Conservation (phyloP, 2,113 vertebrate genomes). For the Perca schrenkii region DNA sequence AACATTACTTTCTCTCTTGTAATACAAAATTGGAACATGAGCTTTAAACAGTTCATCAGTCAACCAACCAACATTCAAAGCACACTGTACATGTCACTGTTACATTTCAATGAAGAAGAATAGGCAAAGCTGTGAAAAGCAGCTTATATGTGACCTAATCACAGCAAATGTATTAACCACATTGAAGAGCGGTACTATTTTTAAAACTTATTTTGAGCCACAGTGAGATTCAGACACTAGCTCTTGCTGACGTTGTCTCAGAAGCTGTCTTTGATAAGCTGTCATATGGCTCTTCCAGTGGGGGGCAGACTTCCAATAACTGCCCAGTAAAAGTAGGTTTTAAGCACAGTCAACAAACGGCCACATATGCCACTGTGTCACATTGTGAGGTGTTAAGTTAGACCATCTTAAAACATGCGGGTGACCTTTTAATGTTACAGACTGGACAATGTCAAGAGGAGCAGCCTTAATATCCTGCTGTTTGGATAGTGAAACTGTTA, state of each 20-base stretch:
- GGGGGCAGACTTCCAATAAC: conserved; percentile 56
- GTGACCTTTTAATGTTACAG: neutral
- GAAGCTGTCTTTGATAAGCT: conserved; percentile 61
- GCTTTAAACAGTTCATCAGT: neutral
- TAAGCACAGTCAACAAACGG: conserved; percentile 45
- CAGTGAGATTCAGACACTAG: neutral
- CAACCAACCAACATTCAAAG: neutral
- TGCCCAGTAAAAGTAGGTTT: conserved; percentile 51
- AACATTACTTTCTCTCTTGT: neutral
- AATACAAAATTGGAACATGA: neutral
- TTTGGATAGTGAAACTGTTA: neutral
- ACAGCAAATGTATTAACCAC: neutral
- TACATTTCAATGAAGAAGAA: neutral
- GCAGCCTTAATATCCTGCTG: neutral
- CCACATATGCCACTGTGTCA: conserved; percentile 25
- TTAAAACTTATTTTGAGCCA: neutral
- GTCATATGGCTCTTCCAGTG: conserved; percentile 26
- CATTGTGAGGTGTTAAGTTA: neutral
- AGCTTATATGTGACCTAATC: neutral
- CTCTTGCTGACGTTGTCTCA: conserved; percentile 1
- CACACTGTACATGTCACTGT: neutral
- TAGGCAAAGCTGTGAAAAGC: neutral
- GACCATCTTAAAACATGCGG: neutral
- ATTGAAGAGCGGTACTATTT: neutral
- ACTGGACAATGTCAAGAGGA: neutral